These are phyloP conservation scores for Tipula unca DNA, from an alignment of 2,888 invertebrate genomes.

Conservation along the genomic window DNA sequence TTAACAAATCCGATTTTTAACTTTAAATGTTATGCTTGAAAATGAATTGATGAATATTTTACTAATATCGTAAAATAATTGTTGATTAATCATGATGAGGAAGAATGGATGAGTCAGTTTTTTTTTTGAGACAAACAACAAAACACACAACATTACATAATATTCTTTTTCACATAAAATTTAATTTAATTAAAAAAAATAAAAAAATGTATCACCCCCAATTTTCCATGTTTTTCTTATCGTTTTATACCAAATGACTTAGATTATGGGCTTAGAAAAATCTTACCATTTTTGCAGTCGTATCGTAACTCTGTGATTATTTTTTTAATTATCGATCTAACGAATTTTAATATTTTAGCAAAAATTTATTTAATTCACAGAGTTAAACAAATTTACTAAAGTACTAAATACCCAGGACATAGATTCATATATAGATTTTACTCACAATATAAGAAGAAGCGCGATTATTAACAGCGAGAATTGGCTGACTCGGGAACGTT, in stretches of 20 bases:
- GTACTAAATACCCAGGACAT: not conserved
- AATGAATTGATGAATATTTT: not conserved
- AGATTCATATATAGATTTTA: conserved; percentile 21
- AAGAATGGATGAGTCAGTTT: not conserved
- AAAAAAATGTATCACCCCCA: not conserved
- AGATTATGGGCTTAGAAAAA: not conserved
- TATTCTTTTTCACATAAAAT: not conserved
- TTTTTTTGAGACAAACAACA: conserved; percentile 3
- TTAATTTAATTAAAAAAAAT: not conserved
- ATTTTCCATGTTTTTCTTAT: not conserved
- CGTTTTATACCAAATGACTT: not conserved
- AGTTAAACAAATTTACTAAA: not conserved
- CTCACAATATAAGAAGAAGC: conserved; percentile 39
- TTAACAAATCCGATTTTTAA: not conserved
- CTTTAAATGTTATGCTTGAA: not conserved
- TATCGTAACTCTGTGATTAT: not conserved
- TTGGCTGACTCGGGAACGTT: not conserved
- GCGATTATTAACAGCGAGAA: conserved; percentile 31
- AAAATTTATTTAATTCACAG: not conserved
- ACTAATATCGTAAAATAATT: not conserved
- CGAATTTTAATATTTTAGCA: not conserved
- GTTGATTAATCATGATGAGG: not conserved
- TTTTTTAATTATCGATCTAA: not conserved
- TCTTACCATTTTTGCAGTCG: not conserved
- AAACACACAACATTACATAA: conserved; percentile 8